Conservation (phyloP, 2,797 vertebrate species). For the Buphagus erythrorhynchus region DNA sequence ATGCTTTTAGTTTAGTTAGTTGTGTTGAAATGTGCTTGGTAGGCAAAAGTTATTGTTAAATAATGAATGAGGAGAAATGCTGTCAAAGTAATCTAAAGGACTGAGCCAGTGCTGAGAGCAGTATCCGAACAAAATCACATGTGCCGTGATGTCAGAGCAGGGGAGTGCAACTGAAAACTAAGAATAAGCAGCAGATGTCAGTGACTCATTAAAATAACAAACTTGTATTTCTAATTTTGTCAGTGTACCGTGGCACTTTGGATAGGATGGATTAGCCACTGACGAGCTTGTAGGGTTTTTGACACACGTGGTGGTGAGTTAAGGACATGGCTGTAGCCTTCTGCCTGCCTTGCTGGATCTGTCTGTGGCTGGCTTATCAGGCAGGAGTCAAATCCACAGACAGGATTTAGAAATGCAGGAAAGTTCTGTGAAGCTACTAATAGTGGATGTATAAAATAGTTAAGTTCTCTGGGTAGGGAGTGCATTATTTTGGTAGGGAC, state of each 20-base stretch:
- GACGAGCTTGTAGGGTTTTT: slow-evolving; percentile 30
- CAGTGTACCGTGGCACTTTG: background rate
- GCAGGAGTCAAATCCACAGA: background rate
- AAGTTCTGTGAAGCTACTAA: rapidly evolving
- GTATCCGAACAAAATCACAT: slow-evolving; percentile 13
- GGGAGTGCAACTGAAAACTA: slow-evolving; percentile 4
- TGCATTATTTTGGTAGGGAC: background rate
- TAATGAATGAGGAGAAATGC: slow-evolving; percentile 54
- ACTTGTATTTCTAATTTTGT: slow-evolving; percentile 67
- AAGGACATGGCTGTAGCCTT: background rate
- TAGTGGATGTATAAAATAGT: rapidly evolving
- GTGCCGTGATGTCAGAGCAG: background rate
- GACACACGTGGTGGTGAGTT: background rate
- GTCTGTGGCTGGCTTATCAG: background rate
- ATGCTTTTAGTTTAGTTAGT: slow-evolving; percentile 63
- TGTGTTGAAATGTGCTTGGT: slow-evolving; percentile 54
- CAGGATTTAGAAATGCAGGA: background rate
- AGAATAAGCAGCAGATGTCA: slow-evolving; percentile 67
- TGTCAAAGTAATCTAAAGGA: slow-evolving; percentile 44
- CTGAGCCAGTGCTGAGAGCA: background rate
- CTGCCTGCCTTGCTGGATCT: background rate
- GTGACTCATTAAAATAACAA: slow-evolving; percentile 67
- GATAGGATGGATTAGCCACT: background rate
- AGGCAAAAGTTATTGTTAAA: slow-evolving; percentile 66
- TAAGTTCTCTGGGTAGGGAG: background rate